These are phyloP conservation scores for Amphimedon queenslandica DNA, from an alignment of 37 sponge, comb jelly and placozoan genomes.

Conservation along the genomic window DNA sequence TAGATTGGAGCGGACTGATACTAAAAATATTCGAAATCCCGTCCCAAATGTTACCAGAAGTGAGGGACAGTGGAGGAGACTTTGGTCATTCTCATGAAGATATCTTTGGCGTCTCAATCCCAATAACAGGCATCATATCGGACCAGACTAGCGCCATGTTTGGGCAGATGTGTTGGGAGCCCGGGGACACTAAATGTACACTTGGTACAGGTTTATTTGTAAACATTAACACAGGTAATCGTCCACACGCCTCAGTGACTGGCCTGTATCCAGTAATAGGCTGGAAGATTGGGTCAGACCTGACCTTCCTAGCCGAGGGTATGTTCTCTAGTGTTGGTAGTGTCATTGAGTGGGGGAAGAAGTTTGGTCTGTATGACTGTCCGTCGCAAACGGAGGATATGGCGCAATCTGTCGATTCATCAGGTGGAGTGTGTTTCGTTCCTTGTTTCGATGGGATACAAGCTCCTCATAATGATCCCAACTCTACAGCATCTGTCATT, in stretches of 20 bases:
- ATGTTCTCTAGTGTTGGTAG: slow-evolving; percentile 83
- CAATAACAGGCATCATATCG: slow-evolving; percentile 68
- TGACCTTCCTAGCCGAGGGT: slow-evolving; percentile 81
- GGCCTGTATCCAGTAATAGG: slow-evolving; percentile 90
- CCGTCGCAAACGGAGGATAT: slow-evolving; percentile 56
- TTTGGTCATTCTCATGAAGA: slow-evolving; percentile 50
- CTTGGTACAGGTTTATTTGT: slow-evolving; percentile 90
- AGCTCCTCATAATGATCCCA: slow-evolving; percentile 81
- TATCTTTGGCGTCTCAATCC: slow-evolving; percentile 67
- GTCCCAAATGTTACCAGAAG: slow-evolving; percentile 66
- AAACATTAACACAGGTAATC: slow-evolving; percentile 70
- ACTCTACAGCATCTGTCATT: slow-evolving; percentile 52
- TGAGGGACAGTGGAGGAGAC: slow-evolving; percentile 65
- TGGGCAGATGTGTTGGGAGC: slow-evolving; percentile 89
- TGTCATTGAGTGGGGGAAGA: slow-evolving; percentile 88
- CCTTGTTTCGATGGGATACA: slow-evolving; percentile 88
- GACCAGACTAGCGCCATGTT: slow-evolving; percentile 94
- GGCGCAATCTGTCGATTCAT: slow-evolving; percentile 46
- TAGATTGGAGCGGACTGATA: slow-evolving; percentile 63
- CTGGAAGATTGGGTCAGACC: slow-evolving; percentile 83
- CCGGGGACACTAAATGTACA: slow-evolving; percentile 81
- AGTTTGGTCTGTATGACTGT: slow-evolving; percentile 56
- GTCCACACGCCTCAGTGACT: slow-evolving; percentile 70
- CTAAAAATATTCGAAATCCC: slow-evolving; percentile 65
- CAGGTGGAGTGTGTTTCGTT: slow-evolving; percentile 75